Percentiles rank a stretch among this genome's conserved stretches.
phyloP scores from a whole-genome alignment of 2,113 vertebrate genomes.

The Nibea coibor region DNA sequence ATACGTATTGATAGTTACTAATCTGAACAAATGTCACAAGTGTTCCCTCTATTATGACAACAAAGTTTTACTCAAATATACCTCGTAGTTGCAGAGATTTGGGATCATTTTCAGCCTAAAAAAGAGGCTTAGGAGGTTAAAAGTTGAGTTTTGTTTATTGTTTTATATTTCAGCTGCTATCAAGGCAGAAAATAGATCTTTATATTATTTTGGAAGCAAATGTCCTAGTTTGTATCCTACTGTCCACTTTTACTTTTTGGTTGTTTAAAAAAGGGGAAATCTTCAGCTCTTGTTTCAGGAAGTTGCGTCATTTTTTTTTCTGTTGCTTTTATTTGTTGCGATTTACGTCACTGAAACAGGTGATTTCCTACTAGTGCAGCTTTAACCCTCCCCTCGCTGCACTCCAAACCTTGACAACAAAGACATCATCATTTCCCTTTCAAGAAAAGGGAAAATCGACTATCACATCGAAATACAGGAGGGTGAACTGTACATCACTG shows the following conservation, averaged over 20 bases:
- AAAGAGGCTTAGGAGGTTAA: not conserved
- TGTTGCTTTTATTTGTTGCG: not conserved
- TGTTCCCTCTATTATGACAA: too few species aligned
- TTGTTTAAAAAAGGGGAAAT: conserved; percentile 5
- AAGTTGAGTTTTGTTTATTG: not conserved
- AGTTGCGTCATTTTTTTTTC: not conserved
- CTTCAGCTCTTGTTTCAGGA: not conserved
- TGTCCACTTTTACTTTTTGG: not conserved
- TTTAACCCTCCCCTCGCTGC: not conserved
- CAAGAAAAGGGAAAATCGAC: not conserved
- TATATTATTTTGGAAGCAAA: not conserved
- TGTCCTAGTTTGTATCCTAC: not conserved
- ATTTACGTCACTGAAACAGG: not conserved
- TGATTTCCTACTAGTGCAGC: not conserved
- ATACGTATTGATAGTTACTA: too few species aligned
- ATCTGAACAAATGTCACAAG: too few species aligned
- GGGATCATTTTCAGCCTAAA: too few species aligned
- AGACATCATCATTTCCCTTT: not conserved
- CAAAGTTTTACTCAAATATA: too few species aligned
- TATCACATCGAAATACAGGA: conserved; percentile 5
- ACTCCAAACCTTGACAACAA: conserved; percentile 3
- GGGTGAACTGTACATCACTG: not conserved
- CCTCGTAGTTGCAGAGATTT: too few species aligned
- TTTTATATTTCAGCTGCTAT: not conserved
- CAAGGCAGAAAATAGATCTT: not conserved